These are phyloP conservation scores for Trachelus iudaicus DNA, from an alignment of 2,888 invertebrate genomes.

Conservation along the genomic window DNA sequence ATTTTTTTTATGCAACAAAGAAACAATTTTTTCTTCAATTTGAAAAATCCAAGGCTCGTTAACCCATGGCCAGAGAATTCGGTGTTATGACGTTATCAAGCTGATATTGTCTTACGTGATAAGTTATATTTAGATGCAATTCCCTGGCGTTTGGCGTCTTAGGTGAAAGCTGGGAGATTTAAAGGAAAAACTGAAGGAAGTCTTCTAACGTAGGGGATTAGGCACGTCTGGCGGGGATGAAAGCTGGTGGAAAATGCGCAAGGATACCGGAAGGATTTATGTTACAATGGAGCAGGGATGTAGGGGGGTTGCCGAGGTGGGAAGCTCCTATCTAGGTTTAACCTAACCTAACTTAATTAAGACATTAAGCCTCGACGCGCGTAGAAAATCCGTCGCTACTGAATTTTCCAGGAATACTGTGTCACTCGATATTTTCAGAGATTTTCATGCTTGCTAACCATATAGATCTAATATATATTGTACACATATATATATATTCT, in stretches of 20 bases:
- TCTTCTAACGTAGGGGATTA: not conserved
- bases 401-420: not conserved
- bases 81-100: not conserved
- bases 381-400: not conserved
- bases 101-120: not conserved
- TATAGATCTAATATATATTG: too few species aligned
- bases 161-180: not conserved
- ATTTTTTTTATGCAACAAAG: not conserved
- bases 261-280: not conserved
- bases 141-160: not conserved
- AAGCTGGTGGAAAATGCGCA: not conserved
- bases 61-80: not conserved
- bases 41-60: too few species aligned
- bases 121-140: not conserved
- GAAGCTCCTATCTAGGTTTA: not conserved
- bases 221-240: not conserved
- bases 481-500: too few species aligned
- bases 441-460: not conserved
- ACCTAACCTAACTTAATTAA: not conserved
- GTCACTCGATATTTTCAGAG: not conserved
- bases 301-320: not conserved
- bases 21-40: too few species aligned
- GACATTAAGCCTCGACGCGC: not conserved
- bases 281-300: not conserved
- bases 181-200: not conserved